These are phyloP conservation scores for Steinernema carpocapsae DNA, from an alignment of 2,888 invertebrate genomes.

Conservation along the genomic window DNA sequence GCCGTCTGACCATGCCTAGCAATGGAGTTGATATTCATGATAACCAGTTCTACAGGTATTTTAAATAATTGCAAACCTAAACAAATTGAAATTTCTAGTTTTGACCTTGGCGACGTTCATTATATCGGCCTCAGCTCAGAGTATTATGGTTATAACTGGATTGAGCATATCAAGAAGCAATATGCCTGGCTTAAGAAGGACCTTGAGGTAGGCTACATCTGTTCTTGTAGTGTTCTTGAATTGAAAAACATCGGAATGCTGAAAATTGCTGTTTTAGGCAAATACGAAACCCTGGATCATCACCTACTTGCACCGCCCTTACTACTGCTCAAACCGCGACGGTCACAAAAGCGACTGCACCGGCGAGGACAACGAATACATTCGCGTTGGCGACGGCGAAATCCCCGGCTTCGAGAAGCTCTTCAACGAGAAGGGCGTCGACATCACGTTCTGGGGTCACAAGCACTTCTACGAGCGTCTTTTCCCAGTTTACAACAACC, in stretches of 20 bases:
- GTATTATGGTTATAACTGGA: slow-evolving; percentile 88
- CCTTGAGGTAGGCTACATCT: slow-evolving; percentile 47
- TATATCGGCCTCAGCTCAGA: slow-evolving; percentile 91
- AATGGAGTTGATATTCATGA: slow-evolving; percentile 57
- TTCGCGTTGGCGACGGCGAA: slow-evolving; percentile 48
- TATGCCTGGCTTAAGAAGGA: slow-evolving; percentile 65
- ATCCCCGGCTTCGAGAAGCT: slow-evolving; percentile 79
- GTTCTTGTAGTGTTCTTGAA: not conserved
- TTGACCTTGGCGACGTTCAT: slow-evolving; percentile 86
- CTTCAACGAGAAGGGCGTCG: slow-evolving; percentile 86
- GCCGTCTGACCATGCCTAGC: slow-evolving; percentile 86
- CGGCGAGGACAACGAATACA: slow-evolving; percentile 47
- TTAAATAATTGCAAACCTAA: not conserved
- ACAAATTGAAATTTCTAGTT: slow-evolving; percentile 73
- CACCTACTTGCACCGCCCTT: slow-evolving; percentile 83
- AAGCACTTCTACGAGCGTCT: slow-evolving; percentile 94
- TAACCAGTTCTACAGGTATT: slow-evolving; percentile 65
- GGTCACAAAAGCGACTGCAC: slow-evolving; percentile 75
- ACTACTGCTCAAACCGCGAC: slow-evolving; percentile 81
- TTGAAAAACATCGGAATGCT: not conserved
- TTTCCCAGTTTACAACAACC: slow-evolving; percentile 82
- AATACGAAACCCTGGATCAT: slow-evolving; percentile 78
- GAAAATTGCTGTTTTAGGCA: slow-evolving; percentile 27
- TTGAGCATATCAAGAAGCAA: slow-evolving; percentile 74
- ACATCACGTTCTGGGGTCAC: slow-evolving; percentile 92